Evolutionary conservation across 2,113 vertebrate genomes (phyloP), one percentile per base, ranked within the genome.

Genomic region (Neolamprologus longior): DNA sequence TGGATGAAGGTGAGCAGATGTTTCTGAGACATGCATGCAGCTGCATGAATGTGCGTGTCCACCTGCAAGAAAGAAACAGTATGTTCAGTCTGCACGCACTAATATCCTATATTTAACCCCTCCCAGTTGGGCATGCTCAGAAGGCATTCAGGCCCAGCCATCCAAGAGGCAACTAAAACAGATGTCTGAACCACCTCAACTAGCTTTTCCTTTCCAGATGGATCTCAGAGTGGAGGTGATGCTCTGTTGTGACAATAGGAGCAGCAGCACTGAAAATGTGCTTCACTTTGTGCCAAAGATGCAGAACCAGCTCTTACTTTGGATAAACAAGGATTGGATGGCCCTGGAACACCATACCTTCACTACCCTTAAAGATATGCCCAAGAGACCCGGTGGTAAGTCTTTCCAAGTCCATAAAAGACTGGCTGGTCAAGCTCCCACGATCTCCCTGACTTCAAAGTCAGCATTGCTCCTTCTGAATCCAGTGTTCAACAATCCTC

Each of bases 11-110:
- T 98, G 83, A 99, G 93, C 33, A 99, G 96, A 58, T 99, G 98
- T 92, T 99, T 99, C 97, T 99, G 98, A 94, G 99, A 99, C 99
- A 99, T 99, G 96, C 99, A 99, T 87, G 98, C 99, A 0, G 98
- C 98, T 78, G 98, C 98, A 1, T 99, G 98, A 94, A 99, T 99
- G 84, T 99, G 98, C 0, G 98, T 99, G 96, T 99, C 99, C 95
- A 99, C 98, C 98, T 99, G 94, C 14, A 58, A 54, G 79, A 81
- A 11, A 86, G 3, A 86, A 80, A n/a, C 71, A 8, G 15, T 12
- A 12, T 31, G 15, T n/a, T 50, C 71, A 50, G 24, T 78, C 14
- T 47, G 24, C 68, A 76, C 1, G 40, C 6, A 47, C 14, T 47
- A 9, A 76, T 28, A 28, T 17, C 6, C 40, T 28, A 26, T 28